These are phyloP conservation scores for Trigoniulus corallinus DNA, from an alignment of 1,140 invertebrate species.

Conservation along the genomic window DNA sequence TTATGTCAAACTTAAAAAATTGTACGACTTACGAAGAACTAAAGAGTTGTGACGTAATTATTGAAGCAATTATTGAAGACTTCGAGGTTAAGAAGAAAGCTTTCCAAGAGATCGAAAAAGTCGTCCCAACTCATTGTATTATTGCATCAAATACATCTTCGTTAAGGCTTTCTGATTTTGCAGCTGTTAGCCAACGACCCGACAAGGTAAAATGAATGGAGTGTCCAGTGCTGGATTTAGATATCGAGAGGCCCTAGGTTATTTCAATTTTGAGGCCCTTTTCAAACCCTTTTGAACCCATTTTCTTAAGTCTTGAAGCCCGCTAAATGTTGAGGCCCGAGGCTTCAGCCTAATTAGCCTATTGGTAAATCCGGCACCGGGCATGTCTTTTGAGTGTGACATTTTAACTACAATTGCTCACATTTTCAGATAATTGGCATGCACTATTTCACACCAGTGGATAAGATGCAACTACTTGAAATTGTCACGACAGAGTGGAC, in stretches of 20 bases:
- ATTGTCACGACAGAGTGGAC: slow-evolving; percentile 94
- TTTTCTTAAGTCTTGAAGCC: no score
- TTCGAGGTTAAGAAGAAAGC: slow-evolving; percentile 57
- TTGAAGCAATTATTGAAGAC: slow-evolving; percentile 78
- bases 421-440: slow-evolving; percentile 67
- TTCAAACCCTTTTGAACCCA: no score
- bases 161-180: slow-evolving; percentile 63
- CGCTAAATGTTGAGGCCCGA: no score
- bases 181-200: slow-evolving; percentile 31
- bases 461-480: slow-evolving; percentile 98
- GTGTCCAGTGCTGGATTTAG: no score
- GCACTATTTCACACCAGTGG: slow-evolving; percentile 99
- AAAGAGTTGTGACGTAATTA: slow-evolving; percentile 62
- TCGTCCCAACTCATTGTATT: slow-evolving; percentile 33
- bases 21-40: slow-evolving; percentile 74
- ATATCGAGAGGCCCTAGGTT: no score
- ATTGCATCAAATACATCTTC: slow-evolving; percentile 83
- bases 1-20: slow-evolving; percentile 55
- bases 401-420: no score
- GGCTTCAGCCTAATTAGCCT: no score
- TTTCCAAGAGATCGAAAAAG: slow-evolving; percentile 37
- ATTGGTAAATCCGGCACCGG: no score
- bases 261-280: no score
- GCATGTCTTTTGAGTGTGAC: no score
- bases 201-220: no score